A percentile compares a stretch with the other conserved stretches of the same genome.
These are phyloP conservation scores for Falcaria lacertinaria DNA, from an alignment of 2,888 invertebrate genomes.

Conservation along the genomic window DNA sequence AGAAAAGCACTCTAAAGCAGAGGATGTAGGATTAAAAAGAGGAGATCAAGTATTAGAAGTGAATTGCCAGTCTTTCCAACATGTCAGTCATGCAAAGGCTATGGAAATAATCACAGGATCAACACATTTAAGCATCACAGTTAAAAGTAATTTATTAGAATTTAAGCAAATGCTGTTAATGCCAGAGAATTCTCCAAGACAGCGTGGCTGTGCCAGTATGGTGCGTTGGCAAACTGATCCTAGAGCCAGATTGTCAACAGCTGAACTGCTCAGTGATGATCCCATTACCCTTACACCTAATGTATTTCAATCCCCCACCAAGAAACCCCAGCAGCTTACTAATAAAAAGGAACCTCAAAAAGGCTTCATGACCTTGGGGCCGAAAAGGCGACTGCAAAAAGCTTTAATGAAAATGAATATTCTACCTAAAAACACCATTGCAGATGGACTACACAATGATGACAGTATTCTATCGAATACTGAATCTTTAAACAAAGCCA, in stretches of 20 bases:
- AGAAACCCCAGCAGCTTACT: constrained; percentile 77
- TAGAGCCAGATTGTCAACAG: constrained; percentile 87
- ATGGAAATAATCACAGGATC: constrained; percentile 95
- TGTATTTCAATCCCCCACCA: constrained; percentile 77
- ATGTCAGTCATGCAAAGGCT: constrained; percentile 94
- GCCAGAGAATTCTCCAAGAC: constrained; percentile 90
- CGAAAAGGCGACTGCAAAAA: constrained; percentile 90
- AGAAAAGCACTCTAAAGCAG: constrained; percentile 95
- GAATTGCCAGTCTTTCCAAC: constrained; percentile 97
- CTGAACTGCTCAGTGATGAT: constrained; percentile 82
- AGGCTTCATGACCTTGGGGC: constrained; percentile 94
- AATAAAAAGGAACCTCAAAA: constrained; percentile 84
- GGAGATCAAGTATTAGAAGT: constrained; percentile 99
- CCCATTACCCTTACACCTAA: constrained; percentile 64
- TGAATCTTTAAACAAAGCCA: constrained; percentile 75
- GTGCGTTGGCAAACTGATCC: constrained; percentile 84
- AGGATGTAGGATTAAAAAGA: constrained; percentile 96
- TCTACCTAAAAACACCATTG: constrained; percentile 89
- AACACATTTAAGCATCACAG: constrained; percentile 97
- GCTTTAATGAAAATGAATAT: constrained; percentile 94
- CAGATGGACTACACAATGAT: constrained; percentile 82
- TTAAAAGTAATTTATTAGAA: constrained; percentile 97
- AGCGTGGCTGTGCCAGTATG: constrained; percentile 83
- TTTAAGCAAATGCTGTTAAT: constrained; percentile 84
- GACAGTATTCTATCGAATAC: constrained; percentile 82